Conservation (phyloP, 2,113 vertebrate genomes). For the Hiodon tergisus region DNA sequence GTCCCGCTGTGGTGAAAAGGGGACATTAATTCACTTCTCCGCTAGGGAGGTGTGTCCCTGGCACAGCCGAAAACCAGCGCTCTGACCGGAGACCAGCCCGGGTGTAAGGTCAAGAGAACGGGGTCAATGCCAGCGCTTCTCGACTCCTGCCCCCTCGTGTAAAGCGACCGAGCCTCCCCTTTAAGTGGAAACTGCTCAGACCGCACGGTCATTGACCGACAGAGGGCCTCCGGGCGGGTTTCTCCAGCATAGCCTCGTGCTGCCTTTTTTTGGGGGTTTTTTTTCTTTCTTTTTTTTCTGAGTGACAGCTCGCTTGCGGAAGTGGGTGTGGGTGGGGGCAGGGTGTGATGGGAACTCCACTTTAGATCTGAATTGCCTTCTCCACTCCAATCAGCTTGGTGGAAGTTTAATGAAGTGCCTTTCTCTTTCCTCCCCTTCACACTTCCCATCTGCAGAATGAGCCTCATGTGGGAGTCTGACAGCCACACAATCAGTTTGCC, state of each 20-base stretch:
- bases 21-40: slow-evolving; percentile 70
- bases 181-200: slow-evolving; percentile 78
- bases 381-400: slow-evolving; percentile 99
- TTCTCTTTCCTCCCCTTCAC: slow-evolving; percentile 89
- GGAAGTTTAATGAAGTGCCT: slow-evolving; percentile 99
- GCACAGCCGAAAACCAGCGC: slow-evolving; percentile 20
- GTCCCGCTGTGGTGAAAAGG: slow-evolving; percentile 62
- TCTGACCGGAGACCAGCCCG: slow-evolving; percentile 12
- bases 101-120: slow-evolving; percentile 12
- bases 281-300: slow-evolving; percentile 37
- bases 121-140: slow-evolving; percentile 12
- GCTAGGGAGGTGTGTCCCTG: slow-evolving; percentile 74
- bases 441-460: slow-evolving; percentile 92
- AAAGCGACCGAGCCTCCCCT: slow-evolving; percentile 61
- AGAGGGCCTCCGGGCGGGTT: slow-evolving; percentile 75
- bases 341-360: slow-evolving; percentile 98
- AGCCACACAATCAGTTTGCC: slow-evolving; percentile 99
- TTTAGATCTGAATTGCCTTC: slow-evolving; percentile 99
- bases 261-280: slow-evolving; percentile 56
- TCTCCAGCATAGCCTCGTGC: slow-evolving; percentile 77
- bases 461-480: slow-evolving; percentile 98
- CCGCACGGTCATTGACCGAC: slow-evolving; percentile 70
- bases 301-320: slow-evolving; percentile 73
- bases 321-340: slow-evolving; percentile 74
- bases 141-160: slow-evolving; percentile 14